Base-by-base conservation (phyloP, 2,113 vertebrate genomes). In the Empidonax alnorum region DNA sequence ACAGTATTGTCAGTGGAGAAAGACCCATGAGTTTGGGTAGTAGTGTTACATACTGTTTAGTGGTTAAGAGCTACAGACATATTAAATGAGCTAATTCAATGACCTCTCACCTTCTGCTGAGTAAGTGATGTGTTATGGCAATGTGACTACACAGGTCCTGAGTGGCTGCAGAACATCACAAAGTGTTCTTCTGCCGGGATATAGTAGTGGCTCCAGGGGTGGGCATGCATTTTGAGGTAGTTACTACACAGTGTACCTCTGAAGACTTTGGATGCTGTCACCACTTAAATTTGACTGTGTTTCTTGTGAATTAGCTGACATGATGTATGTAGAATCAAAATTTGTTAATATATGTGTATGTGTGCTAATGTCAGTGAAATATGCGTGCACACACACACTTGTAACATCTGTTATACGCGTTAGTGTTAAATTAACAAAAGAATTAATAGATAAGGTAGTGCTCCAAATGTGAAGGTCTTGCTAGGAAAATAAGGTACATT, bases 161-260 rank as follows among this genome's bases (percentile, higher is more conserved):
- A 42, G 59, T 8, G 25, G 59, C 56, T 77, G 59, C 59, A 80
- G 27, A 77, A 35, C 7, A 10, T 25, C 22, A 27, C 1, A 6
- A 63, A 25, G 33, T 0, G 0, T 23, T 46, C 5, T 27, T 41
- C 31, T 93, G 49, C 56, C 13, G 22, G 25, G 46, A 33, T 12
- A 12, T 1, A 7, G 47, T 4, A 86, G 35, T 4, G 1, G 13
- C 39, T 71, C 44, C 42, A 28, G 1, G 13, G 35, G 3, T 52
- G n/a, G 37, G 23, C 33, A 18, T 22, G 31, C 1, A 5, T 74
- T 93, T 56, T 66, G 42, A 46, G 27, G 39, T 55, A 44, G 15
- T 33, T 4, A 6, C 27, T 81, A 5, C 0, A 4, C 10, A 9
- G 7, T 21, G 39, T 42, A 30, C 6, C 8, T 74, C 6, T 49